Percentiles rank a stretch among this genome's conserved stretches.
Conservation (phyloP, 1,140 invertebrate genomes). For the Mya arenaria region DNA sequence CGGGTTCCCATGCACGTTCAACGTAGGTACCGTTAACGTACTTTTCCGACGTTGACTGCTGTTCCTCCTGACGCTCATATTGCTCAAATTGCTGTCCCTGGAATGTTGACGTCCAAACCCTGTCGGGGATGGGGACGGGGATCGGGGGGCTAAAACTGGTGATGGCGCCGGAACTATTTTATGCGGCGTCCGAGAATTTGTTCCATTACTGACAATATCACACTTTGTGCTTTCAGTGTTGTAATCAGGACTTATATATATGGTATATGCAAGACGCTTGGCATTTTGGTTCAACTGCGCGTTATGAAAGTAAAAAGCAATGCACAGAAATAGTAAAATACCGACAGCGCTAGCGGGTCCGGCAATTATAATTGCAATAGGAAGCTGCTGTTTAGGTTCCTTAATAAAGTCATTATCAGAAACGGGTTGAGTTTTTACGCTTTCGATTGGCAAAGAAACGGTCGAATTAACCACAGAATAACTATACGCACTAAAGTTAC, state of each 20-base stretch:
- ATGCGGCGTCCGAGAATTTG: background rate
- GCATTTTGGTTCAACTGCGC: slow-evolving; percentile 32
- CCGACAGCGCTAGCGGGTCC: slow-evolving; percentile 15
- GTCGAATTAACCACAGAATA: no score
- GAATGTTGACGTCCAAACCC: no score
- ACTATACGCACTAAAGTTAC: no score
- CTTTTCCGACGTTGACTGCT: slow-evolving; percentile 17
- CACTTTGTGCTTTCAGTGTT: slow-evolving; percentile 1
- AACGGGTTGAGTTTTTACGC: no score
- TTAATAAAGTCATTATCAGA: no score
- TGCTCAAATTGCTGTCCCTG: background rate
- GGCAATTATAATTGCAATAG: slow-evolving; percentile 33
- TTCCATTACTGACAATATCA: background rate
- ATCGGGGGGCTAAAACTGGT: no score
- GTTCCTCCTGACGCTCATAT: background rate
- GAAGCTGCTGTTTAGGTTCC: slow-evolving; percentile 39
- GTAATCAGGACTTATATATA: slow-evolving; percentile 29
- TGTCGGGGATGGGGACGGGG: no score
- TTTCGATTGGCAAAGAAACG: no score
- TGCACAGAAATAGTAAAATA: slow-evolving; percentile 39
- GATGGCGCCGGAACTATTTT: background rate
- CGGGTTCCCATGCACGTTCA: background rate
- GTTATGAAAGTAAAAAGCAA: slow-evolving; percentile 44
- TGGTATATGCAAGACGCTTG: slow-evolving; percentile 23
- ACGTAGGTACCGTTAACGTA: background rate